Conservation (phyloP, 1,140 invertebrate genomes). For the Schlechtendalia chinensis region DNA sequence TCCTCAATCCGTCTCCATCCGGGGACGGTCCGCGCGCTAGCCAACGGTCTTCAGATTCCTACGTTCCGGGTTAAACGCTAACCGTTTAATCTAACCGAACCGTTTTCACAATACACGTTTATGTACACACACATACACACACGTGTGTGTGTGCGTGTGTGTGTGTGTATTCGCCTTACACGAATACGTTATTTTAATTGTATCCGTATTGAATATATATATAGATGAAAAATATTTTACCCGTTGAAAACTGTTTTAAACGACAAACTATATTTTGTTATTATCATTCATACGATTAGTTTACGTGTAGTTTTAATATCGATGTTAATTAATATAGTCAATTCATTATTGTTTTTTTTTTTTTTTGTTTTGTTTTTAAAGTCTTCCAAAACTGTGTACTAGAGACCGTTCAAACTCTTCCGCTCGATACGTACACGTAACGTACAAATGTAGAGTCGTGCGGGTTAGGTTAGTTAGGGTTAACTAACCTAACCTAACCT, state of each 20-base stretch:
- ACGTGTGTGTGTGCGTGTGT: too few species aligned
- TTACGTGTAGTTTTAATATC: slow-evolving; percentile 10
- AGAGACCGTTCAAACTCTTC: slow-evolving; percentile 5
- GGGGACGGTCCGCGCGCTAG: too few species aligned
- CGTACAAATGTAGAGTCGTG: neutral
- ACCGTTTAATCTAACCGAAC: too few species aligned
- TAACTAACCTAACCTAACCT: too few species aligned
- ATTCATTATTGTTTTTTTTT: slow-evolving; percentile 35
- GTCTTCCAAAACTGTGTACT: slow-evolving; percentile 27
- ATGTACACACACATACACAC: too few species aligned
- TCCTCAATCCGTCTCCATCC: too few species aligned
- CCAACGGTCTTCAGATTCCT: too few species aligned
- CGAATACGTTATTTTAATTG: too few species aligned
- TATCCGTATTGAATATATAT: neutral
- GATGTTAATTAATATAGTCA: slow-evolving; percentile 40
- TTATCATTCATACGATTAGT: neutral
- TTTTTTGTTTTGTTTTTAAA: slow-evolving; percentile 32
- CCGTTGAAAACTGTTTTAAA: neutral
- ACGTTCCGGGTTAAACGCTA: too few species aligned
- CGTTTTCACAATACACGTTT: neutral
- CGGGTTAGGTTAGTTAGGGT: too few species aligned
- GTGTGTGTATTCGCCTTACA: neutral
- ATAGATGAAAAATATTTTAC: neutral
- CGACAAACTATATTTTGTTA: slow-evolving; percentile 23
- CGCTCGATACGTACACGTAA: slow-evolving; percentile 18